These are phyloP conservation scores for Notothenia coriiceps DNA, from an alignment of 2,113 vertebrate genomes.

Conservation along the genomic window DNA sequence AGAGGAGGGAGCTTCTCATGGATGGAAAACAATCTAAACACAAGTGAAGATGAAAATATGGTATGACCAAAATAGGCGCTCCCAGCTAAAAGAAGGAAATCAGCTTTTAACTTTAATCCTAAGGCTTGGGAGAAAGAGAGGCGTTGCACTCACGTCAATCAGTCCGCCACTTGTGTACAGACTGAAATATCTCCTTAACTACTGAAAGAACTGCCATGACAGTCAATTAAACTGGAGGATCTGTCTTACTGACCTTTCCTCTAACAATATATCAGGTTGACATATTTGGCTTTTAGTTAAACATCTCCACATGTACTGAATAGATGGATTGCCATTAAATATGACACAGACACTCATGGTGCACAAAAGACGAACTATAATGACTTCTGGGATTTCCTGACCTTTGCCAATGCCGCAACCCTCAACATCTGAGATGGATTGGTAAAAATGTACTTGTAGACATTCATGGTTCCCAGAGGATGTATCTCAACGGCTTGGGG, in stretches of 20 bases:
- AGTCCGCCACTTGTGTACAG: background rate
- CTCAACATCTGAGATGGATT: too few relatives aligned
- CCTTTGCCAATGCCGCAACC: too few relatives aligned
- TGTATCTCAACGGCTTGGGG: background rate
- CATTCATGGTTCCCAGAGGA: background rate
- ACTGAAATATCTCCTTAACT: background rate
- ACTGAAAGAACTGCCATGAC: background rate
- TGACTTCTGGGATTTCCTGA: background rate
- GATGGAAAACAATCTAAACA: slow-evolving; percentile 4
- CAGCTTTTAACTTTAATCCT: background rate
- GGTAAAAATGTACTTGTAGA: too few relatives aligned
- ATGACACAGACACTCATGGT: background rate
- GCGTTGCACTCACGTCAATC: fast-evolving
- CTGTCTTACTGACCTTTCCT: background rate
- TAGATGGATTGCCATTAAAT: background rate
- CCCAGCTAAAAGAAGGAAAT: background rate
- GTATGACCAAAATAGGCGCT: background rate
- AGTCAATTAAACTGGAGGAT: background rate
- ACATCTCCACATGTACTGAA: background rate
- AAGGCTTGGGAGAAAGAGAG: background rate
- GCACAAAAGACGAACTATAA: background rate
- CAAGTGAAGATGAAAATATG: background rate
- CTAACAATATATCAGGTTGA: background rate
- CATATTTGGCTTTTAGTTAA: background rate
- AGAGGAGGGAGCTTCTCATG: background rate